Conservation (phyloP, 2,113 vertebrate genomes). For the Cisticola juncidis region DNA sequence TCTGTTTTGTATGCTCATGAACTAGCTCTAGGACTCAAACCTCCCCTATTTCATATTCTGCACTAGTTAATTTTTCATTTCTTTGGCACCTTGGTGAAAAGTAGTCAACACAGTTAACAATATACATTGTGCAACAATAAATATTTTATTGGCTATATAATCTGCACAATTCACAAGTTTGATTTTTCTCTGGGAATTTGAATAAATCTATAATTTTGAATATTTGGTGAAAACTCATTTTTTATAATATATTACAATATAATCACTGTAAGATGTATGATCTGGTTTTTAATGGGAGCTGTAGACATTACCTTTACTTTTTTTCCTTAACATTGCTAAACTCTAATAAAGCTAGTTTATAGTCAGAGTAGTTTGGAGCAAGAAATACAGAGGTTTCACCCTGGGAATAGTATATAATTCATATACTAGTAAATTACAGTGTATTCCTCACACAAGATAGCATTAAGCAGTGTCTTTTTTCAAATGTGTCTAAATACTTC, state of each 20-base stretch:
- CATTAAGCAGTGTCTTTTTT: constrained; percentile 16
- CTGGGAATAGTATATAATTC: constrained; percentile 56
- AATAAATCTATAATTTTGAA: constrained; percentile 54
- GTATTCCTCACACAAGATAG: constrained; percentile 52
- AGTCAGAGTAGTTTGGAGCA: constrained; percentile 15
- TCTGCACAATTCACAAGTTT: constrained; percentile 66
- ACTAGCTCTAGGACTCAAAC: constrained; percentile 29
- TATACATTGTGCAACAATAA: constrained; percentile 59
- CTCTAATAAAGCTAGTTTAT: constrained; percentile 67
- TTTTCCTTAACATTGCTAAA: constrained; percentile 30
- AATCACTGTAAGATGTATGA: constrained; percentile 55
- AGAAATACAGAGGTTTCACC: constrained; percentile 61
- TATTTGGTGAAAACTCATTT: constrained; percentile 53
- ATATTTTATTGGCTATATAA: constrained; percentile 74
- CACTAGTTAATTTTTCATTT: constrained; percentile 74
- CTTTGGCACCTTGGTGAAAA: constrained; percentile 62
- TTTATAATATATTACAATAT: constrained; percentile 51
- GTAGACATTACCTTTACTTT: constrained; percentile 33
- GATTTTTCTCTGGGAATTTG: constrained; percentile 49
- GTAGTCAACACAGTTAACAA: constrained; percentile 67
- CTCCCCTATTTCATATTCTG: constrained; percentile 60
- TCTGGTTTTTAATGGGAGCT: constrained; percentile 34
- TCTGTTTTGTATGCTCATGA: constrained; percentile 64
- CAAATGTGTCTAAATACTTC: background rate
- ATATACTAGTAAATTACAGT: constrained; percentile 57